Conservation (phyloP, 2,888 invertebrate species). For the Eristalinus aeneus region DNA sequence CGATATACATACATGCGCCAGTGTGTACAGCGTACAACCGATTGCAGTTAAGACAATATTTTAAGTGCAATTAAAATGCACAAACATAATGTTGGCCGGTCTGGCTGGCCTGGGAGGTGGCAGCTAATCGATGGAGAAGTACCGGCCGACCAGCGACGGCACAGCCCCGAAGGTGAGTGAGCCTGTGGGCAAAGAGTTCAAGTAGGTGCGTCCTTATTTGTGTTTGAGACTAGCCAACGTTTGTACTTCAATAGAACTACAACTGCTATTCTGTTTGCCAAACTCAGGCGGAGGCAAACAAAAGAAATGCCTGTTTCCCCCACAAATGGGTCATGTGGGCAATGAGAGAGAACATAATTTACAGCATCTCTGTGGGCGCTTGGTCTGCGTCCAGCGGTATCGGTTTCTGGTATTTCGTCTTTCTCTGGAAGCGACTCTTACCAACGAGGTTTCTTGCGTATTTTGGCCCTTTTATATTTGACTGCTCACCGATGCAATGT, state of each 20-base stretch:
- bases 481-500: neutral
- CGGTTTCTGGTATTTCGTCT: neutral
- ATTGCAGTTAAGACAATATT: conserved; percentile 64
- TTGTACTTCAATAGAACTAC: conserved; percentile 41
- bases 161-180: conserved; percentile 5
- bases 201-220: conserved; percentile 41
- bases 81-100: conserved; percentile 40
- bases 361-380: neutral
- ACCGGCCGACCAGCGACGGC: neutral
- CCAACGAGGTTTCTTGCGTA: neutral
- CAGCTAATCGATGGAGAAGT: conserved; percentile 29
- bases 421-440: neutral
- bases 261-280: conserved; percentile 41
- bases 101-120: neutral
- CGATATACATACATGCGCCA: conserved; percentile 19
- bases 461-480: neutral
- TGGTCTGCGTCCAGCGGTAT: neutral
- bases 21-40: conserved; percentile 10
- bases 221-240: conserved; percentile 4
- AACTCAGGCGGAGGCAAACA: conserved; percentile 2
- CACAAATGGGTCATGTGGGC: conserved; percentile 49
- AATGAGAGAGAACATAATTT: conserved; percentile 17
- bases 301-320: conserved; percentile 13
- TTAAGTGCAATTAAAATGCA: conserved; percentile 65
- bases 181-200: conserved; percentile 12